Evolutionary conservation across 2,797 vertebrate genomes (phyloP).

Genomic region (Cossypha polioptera): DNA sequence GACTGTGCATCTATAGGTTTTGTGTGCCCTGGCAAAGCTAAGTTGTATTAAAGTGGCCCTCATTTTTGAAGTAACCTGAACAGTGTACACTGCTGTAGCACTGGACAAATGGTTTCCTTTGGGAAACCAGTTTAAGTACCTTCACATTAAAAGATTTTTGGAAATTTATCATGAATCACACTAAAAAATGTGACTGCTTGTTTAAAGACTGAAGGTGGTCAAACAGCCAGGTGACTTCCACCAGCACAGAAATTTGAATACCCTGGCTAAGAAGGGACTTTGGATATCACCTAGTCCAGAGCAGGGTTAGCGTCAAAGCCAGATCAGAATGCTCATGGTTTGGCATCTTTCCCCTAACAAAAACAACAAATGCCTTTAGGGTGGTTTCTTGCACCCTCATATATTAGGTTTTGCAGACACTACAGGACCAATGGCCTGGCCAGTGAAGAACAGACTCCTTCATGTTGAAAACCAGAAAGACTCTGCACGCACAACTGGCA

Average conservation of each 20-base stretch:
- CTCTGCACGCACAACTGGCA: neutral
- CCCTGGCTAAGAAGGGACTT: neutral
- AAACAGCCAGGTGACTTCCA: neutral
- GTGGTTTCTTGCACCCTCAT: neutral
- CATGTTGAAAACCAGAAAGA: neutral
- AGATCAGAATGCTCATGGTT: neutral
- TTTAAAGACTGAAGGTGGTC: neutral
- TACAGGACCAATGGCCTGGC: neutral
- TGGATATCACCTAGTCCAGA: neutral
- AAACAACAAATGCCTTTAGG: neutral
- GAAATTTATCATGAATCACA: neutral
- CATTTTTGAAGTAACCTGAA: neutral
- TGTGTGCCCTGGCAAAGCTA: neutral
- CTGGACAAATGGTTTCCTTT: neutral
- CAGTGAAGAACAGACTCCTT: neutral
- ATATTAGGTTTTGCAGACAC: neutral
- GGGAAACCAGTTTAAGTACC: neutral
- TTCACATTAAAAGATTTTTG: neutral
- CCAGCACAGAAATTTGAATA: neutral
- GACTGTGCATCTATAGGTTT: neutral
- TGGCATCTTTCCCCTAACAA: neutral
- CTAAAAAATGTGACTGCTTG: neutral
- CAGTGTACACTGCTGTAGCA: neutral
- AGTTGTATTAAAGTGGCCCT: neutral
- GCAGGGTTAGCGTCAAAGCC: neutral